Conservation (phyloP, 2,888 invertebrate species). For the Ectemnius lituratus region DNA sequence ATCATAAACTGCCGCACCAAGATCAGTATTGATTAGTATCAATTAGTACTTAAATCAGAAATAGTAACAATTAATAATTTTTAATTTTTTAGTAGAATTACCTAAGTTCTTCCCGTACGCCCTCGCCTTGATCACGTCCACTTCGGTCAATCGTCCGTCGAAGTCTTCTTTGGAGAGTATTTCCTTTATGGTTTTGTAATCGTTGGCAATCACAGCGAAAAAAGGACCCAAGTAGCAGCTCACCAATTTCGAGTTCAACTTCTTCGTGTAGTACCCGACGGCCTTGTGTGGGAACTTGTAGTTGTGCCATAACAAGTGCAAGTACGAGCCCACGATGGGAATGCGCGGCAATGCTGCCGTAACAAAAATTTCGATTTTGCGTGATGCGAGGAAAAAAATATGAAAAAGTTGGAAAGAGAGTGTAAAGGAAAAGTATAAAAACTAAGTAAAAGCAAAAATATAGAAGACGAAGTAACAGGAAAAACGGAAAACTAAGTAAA, state of each 20-base stretch:
- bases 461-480: too few species aligned
- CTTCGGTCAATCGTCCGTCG: slow-evolving; percentile 80
- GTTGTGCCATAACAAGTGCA: slow-evolving; percentile 80
- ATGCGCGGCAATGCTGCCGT: slow-evolving; percentile 81
- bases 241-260: slow-evolving; percentile 82
- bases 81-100: slow-evolving; percentile 50
- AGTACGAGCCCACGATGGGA: slow-evolving; percentile 83
- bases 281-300: slow-evolving; percentile 80
- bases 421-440: neutral
- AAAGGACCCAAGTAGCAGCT: slow-evolving; percentile 80
- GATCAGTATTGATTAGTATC: too few species aligned
- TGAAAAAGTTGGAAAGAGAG: neutral
- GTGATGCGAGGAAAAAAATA: neutral
- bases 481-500: too few species aligned
- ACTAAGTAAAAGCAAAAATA: too few species aligned
- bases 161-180: slow-evolving; percentile 81
- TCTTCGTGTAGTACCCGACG: slow-evolving; percentile 78
- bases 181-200: slow-evolving; percentile 80
- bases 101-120: slow-evolving; percentile 81
- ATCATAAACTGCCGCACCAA: too few species aligned
- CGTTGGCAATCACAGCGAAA: slow-evolving; percentile 80
- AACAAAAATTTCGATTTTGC: neutral
- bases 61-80: neutral
- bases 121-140: slow-evolving; percentile 79
- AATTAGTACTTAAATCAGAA: neutral